Evolutionary conservation across 1,140 invertebrate species (phyloP).

Genomic region (Drosophila sp.): DNA sequence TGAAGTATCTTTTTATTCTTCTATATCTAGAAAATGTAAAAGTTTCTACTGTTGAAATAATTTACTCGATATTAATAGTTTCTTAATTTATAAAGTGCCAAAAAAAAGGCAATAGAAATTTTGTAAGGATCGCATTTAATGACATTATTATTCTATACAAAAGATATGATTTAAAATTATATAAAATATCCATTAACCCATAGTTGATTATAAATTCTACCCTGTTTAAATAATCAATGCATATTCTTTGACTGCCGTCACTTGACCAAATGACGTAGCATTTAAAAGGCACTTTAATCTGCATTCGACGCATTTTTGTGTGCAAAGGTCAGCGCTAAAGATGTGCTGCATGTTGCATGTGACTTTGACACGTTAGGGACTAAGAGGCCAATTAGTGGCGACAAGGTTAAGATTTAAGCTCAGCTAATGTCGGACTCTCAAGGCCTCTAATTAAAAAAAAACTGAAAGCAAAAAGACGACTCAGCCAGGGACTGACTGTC

Average conservation of each 20-base stretch:
- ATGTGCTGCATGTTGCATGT: conserved; percentile 51
- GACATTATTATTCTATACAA: no score
- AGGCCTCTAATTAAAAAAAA: conserved; percentile 30
- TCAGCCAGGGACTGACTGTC: neutral
- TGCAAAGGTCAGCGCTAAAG: conserved; percentile 64
- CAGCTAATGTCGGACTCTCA: conserved; percentile 48
- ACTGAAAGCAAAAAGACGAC: neutral
- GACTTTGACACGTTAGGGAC: conserved; percentile 59
- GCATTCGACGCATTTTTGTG: conserved; percentile 46
- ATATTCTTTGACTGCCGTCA: conserved; percentile 13
- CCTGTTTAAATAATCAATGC: conserved; percentile 14
- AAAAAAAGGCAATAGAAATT: neutral
- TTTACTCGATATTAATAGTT: no score
- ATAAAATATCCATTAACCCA: no score
- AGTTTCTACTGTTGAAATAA: no score
- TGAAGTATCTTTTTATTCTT: no score
- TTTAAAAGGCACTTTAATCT: conserved; percentile 36
- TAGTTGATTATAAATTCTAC: no score
- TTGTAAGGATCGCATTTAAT: no score
- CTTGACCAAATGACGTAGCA: conserved; percentile 1
- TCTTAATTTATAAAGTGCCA: no score
- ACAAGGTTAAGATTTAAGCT: conserved; percentile 70
- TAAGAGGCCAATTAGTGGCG: conserved; percentile 70
- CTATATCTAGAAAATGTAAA: no score
- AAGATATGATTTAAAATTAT: no score